These are phyloP conservation scores for Allobates femoralis DNA, from an alignment of 2,797 vertebrate genomes.

Conservation along the genomic window DNA sequence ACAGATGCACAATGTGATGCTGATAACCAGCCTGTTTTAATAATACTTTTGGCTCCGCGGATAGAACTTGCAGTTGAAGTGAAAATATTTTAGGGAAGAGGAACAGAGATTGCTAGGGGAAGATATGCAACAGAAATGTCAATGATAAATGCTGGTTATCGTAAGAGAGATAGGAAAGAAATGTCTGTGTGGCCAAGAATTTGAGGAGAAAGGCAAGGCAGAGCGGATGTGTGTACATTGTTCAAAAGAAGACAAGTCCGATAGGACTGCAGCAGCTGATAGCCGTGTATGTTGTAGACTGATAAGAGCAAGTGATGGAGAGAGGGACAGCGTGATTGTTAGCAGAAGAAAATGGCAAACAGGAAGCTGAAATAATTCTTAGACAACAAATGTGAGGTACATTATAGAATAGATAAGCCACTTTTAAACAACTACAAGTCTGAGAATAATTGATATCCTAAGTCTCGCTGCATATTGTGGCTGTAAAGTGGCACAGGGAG, in stretches of 20 bases:
- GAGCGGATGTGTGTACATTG: constrained; percentile 41
- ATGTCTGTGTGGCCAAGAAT: constrained; percentile 50
- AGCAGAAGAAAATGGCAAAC: constrained; percentile 48
- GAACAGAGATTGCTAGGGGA: constrained; percentile 38
- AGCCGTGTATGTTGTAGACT: constrained; percentile 50
- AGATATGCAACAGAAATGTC: constrained; percentile 49
- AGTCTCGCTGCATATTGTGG: not conserved
- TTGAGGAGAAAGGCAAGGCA: constrained; percentile 34
- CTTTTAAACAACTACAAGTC: not conserved
- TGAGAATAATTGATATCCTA: not conserved
- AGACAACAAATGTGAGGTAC: not conserved
- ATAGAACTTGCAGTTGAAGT: constrained; percentile 43
- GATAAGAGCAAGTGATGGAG: constrained; percentile 56
- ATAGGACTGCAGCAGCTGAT: constrained; percentile 50
- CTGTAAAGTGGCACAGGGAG: too few species aligned
- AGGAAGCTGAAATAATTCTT: constrained; percentile 34
- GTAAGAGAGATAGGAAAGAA: constrained; percentile 32
- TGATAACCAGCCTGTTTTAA: constrained; percentile 48
- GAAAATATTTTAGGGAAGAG: constrained; percentile 46
- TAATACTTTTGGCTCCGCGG: constrained; percentile 32
- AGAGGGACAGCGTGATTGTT: constrained; percentile 17
- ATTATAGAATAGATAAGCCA: not conserved
- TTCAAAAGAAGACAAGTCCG: constrained; percentile 44
- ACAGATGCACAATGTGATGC: constrained; percentile 27
- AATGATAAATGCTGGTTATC: constrained; percentile 57